phyloP scores from a whole-genome alignment of 1,140 invertebrate species.

The Drosophila dunni region DNA sequence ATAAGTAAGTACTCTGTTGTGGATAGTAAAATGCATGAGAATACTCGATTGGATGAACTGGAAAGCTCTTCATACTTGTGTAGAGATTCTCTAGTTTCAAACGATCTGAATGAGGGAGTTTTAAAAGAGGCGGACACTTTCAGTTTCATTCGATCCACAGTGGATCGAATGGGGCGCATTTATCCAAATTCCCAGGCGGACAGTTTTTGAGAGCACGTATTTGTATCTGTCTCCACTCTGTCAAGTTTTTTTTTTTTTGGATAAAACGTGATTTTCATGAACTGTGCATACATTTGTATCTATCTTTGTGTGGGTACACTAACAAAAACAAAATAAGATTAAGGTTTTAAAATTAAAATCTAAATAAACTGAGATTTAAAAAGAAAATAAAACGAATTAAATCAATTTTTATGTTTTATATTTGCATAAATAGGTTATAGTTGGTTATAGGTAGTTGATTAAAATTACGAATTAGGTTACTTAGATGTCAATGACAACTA shows the following conservation, averaged over 20 bases:
- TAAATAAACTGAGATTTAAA: neutral
- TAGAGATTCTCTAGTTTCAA: neutral
- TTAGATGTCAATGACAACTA: no score
- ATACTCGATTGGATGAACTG: neutral
- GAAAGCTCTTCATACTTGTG: constrained; percentile 2
- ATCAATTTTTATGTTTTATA: no score
- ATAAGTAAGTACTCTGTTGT: neutral
- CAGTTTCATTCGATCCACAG: constrained; percentile 45
- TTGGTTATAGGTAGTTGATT: no score
- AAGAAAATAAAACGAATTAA: neutral
- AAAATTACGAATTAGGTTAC: no score
- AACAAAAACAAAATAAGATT: constrained; percentile 30
- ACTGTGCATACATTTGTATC: constrained; percentile 11
- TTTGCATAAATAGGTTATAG: no score
- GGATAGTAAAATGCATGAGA: constrained; percentile 11
- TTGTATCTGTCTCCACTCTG: constrained; percentile 45
- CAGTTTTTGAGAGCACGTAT: constrained; percentile 65
- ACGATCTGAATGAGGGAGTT: neutral
- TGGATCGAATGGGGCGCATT: constrained; percentile 56
- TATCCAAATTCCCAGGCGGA: constrained; percentile 77
- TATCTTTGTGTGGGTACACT: constrained; percentile 41
- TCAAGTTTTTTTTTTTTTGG: constrained; percentile 55
- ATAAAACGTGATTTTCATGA: constrained; percentile 55
- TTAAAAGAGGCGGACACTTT: constrained; percentile 34
- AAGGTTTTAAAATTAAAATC: neutral